A percentile compares a stretch with the other conserved stretches of the same genome.
phyloP scores from a whole-genome alignment of 2,888 invertebrate genomes.

The Dryadula phaetusa region DNA sequence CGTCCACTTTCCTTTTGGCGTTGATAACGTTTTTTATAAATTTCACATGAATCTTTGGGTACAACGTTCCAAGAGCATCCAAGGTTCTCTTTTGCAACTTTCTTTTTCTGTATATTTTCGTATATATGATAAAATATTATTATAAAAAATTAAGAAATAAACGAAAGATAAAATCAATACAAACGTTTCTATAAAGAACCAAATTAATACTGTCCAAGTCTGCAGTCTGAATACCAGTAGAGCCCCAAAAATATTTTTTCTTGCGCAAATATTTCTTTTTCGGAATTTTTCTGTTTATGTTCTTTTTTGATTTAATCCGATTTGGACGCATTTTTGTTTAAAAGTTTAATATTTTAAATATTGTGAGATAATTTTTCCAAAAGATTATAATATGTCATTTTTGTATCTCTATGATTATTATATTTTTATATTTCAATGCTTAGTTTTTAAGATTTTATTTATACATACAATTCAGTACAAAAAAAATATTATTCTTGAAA shows the following conservation, averaged over 20 bases:
- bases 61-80: slow-evolving; percentile 58
- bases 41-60: slow-evolving; percentile 68
- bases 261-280: slow-evolving; percentile 27
- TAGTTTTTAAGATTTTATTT: too few relatives aligned
- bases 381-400: slow-evolving; percentile 5
- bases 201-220: slow-evolving; percentile 52
- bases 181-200: slow-evolving; percentile 51
- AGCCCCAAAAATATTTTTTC: slow-evolving; percentile 14
- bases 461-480: too few relatives aligned
- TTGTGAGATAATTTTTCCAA: slow-evolving; percentile 9
- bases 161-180: slow-evolving; percentile 37
- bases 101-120: slow-evolving; percentile 45
- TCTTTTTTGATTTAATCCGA: slow-evolving; percentile 7
- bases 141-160: neutral
- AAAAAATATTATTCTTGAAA: too few relatives aligned
- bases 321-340: slow-evolving; percentile 29
- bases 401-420: neutral
- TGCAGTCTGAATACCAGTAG: slow-evolving; percentile 18
- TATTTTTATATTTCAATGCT: neutral
- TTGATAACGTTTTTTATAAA: slow-evolving; percentile 58
- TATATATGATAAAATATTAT: neutral
- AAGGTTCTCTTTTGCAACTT: slow-evolving; percentile 46
- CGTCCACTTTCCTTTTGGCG: slow-evolving; percentile 34
- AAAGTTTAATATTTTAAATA: neutral
- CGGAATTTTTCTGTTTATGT: slow-evolving; percentile 10